These are phyloP conservation scores for Orthonychiurus folsomi DNA, from an alignment of 2,888 invertebrate genomes.

Conservation along the genomic window DNA sequence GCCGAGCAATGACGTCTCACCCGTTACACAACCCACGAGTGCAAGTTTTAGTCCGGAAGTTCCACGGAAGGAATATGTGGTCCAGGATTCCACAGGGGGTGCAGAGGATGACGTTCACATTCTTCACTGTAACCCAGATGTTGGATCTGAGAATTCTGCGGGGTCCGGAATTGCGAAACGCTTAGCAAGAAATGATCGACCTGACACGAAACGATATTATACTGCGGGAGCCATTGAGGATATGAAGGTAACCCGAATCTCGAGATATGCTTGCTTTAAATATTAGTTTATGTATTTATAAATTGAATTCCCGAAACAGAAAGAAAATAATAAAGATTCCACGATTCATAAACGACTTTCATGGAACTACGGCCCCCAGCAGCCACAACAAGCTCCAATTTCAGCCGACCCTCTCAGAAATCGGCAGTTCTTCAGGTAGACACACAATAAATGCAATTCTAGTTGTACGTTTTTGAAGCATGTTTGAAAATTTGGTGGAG, in stretches of 20 bases:
- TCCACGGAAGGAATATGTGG: slow-evolving; percentile 12
- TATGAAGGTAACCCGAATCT: slow-evolving; percentile 48
- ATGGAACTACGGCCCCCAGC: slow-evolving; percentile 51
- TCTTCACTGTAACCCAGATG: slow-evolving; percentile 28
- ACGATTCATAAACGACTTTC: slow-evolving; percentile 55
- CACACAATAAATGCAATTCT: too few relatives aligned
- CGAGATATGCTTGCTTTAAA: neutral
- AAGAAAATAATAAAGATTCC: slow-evolving; percentile 46
- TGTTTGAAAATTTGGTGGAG: neutral
- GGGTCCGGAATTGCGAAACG: slow-evolving; percentile 43
- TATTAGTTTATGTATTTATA: neutral
- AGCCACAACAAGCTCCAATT: slow-evolving; percentile 26
- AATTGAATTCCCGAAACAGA: slow-evolving; percentile 44
- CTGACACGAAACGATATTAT: slow-evolving; percentile 52
- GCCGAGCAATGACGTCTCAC: slow-evolving; percentile 35
- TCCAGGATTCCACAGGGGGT: neutral
- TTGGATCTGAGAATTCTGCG: slow-evolving; percentile 11
- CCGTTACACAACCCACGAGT: slow-evolving; percentile 27
- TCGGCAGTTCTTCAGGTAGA: slow-evolving; percentile 37
- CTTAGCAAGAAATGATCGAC: slow-evolving; percentile 44
- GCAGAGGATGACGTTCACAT: slow-evolving; percentile 20
- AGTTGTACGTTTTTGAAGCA: neutral
- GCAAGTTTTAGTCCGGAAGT: slow-evolving; percentile 12
- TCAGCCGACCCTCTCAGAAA: slow-evolving; percentile 28
- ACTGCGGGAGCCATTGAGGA: slow-evolving; percentile 60